Conservation (phyloP, 2,888 invertebrate species). For the Copidosoma aretas region DNA sequence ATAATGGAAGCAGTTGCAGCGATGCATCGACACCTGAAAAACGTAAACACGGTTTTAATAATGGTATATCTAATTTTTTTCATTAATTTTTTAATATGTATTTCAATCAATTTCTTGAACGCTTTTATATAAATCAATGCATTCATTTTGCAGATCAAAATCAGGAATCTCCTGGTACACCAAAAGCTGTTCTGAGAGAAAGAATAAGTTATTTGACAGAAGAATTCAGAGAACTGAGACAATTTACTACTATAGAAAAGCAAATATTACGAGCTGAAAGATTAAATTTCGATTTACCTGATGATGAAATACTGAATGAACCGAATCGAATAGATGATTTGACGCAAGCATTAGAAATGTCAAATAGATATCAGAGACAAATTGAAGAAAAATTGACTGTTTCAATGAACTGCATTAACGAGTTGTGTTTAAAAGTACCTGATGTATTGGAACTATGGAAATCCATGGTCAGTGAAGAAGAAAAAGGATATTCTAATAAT, state of each 20-base stretch:
- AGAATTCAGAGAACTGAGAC: constrained; percentile 66
- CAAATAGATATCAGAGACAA: constrained; percentile 25
- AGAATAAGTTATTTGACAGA: constrained; percentile 65
- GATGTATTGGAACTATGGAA: constrained; percentile 27
- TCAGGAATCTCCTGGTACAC: constrained; percentile 52
- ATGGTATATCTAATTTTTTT: constrained; percentile 26
- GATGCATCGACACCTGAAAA: constrained; percentile 44
- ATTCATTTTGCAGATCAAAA: constrained; percentile 8
- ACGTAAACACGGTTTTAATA: constrained; percentile 15
- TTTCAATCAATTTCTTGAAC: constrained; percentile 14
- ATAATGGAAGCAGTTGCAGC: constrained; percentile 28
- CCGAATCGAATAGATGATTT: constrained; percentile 30
- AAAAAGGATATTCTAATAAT: constrained; percentile 10
- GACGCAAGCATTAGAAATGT: constrained; percentile 20
- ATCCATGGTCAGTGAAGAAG: constrained; percentile 21
- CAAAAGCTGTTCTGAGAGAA: constrained; percentile 51
- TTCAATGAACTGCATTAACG: constrained; percentile 29
- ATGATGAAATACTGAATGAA: constrained; percentile 27
- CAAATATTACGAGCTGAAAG: constrained; percentile 62
- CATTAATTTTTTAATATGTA: constrained; percentile 3
- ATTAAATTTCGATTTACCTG: constrained; percentile 15
- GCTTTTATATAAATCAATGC: constrained; percentile 4
- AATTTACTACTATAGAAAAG: constrained; percentile 70
- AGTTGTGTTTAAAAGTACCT: constrained; percentile 14
- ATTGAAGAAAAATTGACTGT: constrained; percentile 27